These are phyloP conservation scores for Hirudinaria manillensis DNA, from an alignment of 2,888 invertebrate genomes.

Conservation along the genomic window DNA sequence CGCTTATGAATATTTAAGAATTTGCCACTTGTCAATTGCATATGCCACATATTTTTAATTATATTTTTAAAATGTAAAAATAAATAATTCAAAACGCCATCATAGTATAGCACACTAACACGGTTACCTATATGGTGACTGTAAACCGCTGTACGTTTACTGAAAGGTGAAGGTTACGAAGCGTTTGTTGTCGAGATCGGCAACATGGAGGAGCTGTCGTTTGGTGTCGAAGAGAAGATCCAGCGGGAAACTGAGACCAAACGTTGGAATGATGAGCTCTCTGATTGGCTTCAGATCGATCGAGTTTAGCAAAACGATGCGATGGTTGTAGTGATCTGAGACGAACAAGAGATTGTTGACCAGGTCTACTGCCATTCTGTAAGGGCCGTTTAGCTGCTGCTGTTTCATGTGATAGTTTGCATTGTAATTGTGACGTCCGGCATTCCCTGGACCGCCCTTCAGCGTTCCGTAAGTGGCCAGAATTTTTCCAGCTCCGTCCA, in stretches of 20 bases:
- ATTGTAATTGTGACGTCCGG: conserved; percentile 4
- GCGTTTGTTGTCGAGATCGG: conserved; percentile 30
- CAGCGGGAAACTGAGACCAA: conserved; percentile 28
- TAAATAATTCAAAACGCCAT: too few species aligned
- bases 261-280: conserved; percentile 25
- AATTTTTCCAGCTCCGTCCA: conserved; percentile 26
- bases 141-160: not conserved
- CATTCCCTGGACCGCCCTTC: conserved; percentile 23
- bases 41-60: too few species aligned
- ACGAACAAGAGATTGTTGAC: conserved; percentile 29
- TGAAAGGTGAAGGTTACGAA: conserved; percentile 26
- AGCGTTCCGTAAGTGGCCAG: conserved; percentile 21
- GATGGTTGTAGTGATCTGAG: conserved; percentile 29
- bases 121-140: too few species aligned
- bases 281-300: conserved; percentile 19
- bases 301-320: conserved; percentile 25
- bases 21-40: too few species aligned
- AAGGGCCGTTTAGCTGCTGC: conserved; percentile 26
- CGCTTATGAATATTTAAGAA: too few species aligned
- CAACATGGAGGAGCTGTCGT: conserved; percentile 25
- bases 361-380: conserved; percentile 20
- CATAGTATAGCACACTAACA: too few species aligned
- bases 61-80: too few species aligned
- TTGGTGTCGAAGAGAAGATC: conserved; percentile 23
- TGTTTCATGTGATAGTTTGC: conserved; percentile 13